Conservation (phyloP, 2,888 invertebrate genomes). For the Drosophila kuntzei region DNA sequence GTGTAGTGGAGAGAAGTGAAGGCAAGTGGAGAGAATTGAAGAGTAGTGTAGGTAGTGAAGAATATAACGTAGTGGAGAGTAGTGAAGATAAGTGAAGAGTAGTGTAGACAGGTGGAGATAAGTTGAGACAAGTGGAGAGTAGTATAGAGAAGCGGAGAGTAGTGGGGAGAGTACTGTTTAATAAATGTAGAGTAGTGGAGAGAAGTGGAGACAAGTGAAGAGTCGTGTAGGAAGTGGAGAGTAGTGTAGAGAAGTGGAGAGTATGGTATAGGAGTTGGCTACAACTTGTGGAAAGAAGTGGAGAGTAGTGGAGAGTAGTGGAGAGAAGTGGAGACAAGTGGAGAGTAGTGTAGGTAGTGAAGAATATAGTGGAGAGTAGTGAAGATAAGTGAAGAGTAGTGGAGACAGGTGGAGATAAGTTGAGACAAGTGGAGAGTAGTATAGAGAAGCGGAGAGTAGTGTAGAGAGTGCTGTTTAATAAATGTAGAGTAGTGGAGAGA, state of each 20-base stretch:
- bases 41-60: neutral
- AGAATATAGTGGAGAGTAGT: neutral
- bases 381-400: neutral
- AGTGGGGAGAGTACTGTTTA: neutral
- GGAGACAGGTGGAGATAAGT: neutral
- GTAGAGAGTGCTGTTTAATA: neutral
- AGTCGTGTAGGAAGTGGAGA: neutral
- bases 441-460: neutral
- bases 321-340: neutral
- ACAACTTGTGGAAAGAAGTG: neutral
- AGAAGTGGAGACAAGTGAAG: neutral
- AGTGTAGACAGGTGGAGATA: neutral
- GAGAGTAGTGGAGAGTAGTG: too few relatives aligned
- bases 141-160: neutral
- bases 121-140: neutral
- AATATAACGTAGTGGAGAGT: neutral
- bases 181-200: neutral
- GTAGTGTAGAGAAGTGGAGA: neutral
- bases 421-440: neutral
- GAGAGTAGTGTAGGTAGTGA: neutral
- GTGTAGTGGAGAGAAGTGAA: too few relatives aligned
- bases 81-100: neutral
- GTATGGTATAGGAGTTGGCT: too few relatives aligned
- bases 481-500: neutral
- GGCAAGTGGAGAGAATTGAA: neutral